phyloP scores from a whole-genome alignment of 1,140 invertebrate species.

The Drosophila littoralis region DNA sequence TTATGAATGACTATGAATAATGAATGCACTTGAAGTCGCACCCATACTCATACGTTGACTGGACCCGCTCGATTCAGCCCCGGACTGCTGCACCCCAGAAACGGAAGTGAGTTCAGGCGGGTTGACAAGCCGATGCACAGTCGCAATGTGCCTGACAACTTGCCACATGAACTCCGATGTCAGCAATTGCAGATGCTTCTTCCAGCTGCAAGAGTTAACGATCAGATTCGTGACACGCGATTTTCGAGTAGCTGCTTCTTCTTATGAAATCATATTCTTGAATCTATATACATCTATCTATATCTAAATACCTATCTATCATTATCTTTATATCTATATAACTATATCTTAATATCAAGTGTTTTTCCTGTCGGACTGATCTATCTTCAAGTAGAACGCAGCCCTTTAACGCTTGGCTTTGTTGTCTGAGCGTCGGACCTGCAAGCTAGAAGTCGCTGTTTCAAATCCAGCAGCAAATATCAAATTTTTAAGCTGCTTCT shows the following conservation, averaged over 20 bases:
- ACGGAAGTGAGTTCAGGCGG: slow-evolving; percentile 74
- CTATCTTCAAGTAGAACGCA: no score
- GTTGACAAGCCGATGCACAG: slow-evolving; percentile 24
- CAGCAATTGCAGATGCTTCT: neutral
- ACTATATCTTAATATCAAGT: no score
- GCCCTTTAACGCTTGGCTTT: no score
- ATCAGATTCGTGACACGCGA: slow-evolving; percentile 1
- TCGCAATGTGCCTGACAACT: slow-evolving; percentile 12
- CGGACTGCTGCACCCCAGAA: slow-evolving; percentile 14
- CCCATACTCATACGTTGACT: slow-evolving; percentile 1
- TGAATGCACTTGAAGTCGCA: slow-evolving; percentile 56
- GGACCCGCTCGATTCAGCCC: slow-evolving; percentile 23
- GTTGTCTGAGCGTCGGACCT: no score
- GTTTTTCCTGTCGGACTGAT: no score
- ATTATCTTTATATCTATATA: no score
- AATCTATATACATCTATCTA: no score
- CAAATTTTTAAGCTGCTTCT: no score
- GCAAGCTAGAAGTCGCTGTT: no score
- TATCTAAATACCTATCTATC: no score
- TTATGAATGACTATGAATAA: slow-evolving; percentile 77
- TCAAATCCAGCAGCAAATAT: no score
- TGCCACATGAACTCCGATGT: slow-evolving; percentile 26
- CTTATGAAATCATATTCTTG: neutral
- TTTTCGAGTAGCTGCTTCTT: neutral
- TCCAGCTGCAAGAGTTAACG: neutral